Base-by-base conservation (phyloP, 2,113 vertebrate species). In the Saimiri boliviensis region DNA sequence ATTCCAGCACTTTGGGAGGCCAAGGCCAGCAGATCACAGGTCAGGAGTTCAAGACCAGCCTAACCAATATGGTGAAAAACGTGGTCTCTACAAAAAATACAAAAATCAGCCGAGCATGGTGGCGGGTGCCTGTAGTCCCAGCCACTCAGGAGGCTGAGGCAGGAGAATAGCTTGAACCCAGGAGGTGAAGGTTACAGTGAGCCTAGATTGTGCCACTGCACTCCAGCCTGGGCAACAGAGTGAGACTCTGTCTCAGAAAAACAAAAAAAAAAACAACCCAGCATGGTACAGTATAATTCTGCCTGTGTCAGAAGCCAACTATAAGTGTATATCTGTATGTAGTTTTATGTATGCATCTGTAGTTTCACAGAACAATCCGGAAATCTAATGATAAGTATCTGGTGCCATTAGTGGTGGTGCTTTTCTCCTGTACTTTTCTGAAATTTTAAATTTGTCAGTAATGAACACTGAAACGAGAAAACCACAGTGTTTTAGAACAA, bases 261-360 rank as follows among this genome's bases (percentile, higher is more conserved):
- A 63, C 27, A 6, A 63, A 63, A 63, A 13, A 30, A 63, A 60
- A 32, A 63, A 60, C 27, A 63, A 30, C 27, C 27, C 27, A 63
- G 27, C 27, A 0, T 16, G 60, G 14, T 49, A 40, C 2, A n/a
- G 0, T 35, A 0, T 4, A 49, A 12, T 35, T 49, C 20, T 6
- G 8, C 0, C 21, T 86, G 8, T 37, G 8, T 2, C 25, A n/a
- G 63, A 77, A 74, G 49, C 79, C 49, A 70, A 0, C 42, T 70
- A n/a, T 73, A n/a, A 2, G 5, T 21, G 13, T 11, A 2, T 32
- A 4, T 19, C 17, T 25, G 42, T 2, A 0, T 73, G 20, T 71
- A 4, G 42, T 77, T 74, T 70, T 77, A 27, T 66, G 6, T 54
- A 8, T 25, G n/a, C 16, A 9, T 85, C 52, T 56, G 13, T 45